Conservation (phyloP, 2,113 vertebrate genomes). For the Spermophilus dauricus region DNA sequence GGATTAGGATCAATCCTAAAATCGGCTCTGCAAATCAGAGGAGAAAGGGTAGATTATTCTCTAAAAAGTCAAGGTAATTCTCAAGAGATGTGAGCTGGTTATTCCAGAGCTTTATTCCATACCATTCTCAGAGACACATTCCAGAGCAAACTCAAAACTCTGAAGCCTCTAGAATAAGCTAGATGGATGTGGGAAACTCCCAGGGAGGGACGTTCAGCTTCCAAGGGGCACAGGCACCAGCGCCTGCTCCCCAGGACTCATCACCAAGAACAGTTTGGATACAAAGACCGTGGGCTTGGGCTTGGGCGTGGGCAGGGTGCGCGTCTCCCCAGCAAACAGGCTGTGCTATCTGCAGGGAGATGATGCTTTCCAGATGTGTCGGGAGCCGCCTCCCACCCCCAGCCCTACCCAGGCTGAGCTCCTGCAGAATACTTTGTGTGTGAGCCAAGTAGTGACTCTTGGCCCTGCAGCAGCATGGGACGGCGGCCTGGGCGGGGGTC, state of each 20-base stretch:
- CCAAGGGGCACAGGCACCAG: background rate
- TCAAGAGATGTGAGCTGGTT: background rate
- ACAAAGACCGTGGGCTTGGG: background rate
- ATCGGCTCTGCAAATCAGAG: rapidly evolving
- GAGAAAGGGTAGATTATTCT: rapidly evolving
- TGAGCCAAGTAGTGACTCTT: background rate
- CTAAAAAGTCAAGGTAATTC: background rate
- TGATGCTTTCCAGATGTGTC: slow-evolving; percentile 35
- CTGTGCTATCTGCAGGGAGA: background rate
- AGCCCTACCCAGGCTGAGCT: background rate
- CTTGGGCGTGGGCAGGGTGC: rapidly evolving
- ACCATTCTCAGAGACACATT: background rate
- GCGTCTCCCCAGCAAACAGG: background rate
- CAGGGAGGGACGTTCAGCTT: rapidly evolving
- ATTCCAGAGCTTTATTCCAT: background rate
- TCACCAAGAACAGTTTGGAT: background rate
- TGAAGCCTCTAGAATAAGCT: background rate
- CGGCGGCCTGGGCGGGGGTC: background rate
- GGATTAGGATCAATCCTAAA: background rate
- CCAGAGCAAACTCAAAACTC: no score
- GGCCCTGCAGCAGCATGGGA: background rate
- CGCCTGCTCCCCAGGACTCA: background rate
- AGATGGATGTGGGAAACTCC: rapidly evolving
- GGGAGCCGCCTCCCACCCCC: background rate
- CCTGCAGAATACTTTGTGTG: background rate